Conservation (phyloP, 2,888 invertebrate genomes). For the Campoletis raptor region DNA sequence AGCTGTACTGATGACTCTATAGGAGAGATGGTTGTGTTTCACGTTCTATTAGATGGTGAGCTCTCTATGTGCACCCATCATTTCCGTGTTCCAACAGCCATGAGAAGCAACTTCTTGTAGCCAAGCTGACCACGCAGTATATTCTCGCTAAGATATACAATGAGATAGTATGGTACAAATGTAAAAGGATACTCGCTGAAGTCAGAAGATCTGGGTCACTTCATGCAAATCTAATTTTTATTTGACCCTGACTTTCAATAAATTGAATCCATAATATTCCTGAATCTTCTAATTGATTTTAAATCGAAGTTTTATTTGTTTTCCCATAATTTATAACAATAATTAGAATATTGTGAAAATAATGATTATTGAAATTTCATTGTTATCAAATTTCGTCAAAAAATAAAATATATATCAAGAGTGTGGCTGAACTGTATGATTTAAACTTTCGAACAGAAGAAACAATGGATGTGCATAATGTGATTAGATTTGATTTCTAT, state of each 20-base stretch:
- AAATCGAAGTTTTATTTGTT: background rate
- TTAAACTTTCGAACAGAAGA: background rate
- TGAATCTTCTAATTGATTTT: background rate
- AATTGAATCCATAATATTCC: background rate
- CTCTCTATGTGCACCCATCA: slow-evolving; percentile 75
- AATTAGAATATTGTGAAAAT: background rate
- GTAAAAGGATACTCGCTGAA: slow-evolving; percentile 4
- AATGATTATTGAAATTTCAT: background rate
- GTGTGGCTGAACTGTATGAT: background rate
- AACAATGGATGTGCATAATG: background rate
- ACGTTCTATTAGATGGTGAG: slow-evolving; percentile 63
- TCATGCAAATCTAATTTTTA: background rate
- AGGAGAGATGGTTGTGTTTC: slow-evolving; percentile 60
- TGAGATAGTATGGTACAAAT: slow-evolving; percentile 42
- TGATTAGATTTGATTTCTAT: background rate
- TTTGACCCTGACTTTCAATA: background rate
- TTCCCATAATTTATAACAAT: background rate
- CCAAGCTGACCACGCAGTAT: slow-evolving; percentile 44
- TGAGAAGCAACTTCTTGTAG: slow-evolving; percentile 48
- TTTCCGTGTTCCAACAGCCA: slow-evolving; percentile 80
- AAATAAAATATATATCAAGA: background rate
- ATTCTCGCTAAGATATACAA: slow-evolving; percentile 36
- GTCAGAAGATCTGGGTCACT: slow-evolving; percentile 2
- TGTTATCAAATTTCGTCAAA: background rate
- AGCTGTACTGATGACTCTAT: slow-evolving; percentile 65